phyloP scores from a whole-genome alignment of 1,140 invertebrate genomes.

The Eubasilissa regina region DNA sequence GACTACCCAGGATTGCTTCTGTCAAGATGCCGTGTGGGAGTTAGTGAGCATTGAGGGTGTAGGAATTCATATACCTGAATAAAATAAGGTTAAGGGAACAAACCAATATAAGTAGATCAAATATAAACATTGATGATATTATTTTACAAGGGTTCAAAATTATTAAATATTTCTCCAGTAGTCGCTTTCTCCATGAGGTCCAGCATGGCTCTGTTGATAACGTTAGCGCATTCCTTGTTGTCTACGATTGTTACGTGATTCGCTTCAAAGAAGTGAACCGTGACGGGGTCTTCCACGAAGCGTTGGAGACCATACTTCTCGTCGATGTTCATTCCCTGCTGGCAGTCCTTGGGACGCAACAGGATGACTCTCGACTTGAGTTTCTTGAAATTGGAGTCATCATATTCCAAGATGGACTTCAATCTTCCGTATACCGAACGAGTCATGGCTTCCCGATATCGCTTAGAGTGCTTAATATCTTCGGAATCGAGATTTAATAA shows the following conservation, averaged over 20 bases:
- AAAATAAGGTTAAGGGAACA: too few relatives aligned
- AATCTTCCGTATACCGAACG: constrained; percentile 73
- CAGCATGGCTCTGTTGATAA: constrained; percentile 72
- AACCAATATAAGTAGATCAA: too few relatives aligned
- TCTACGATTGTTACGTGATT: constrained; percentile 81
- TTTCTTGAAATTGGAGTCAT: constrained; percentile 64
- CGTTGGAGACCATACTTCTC: constrained; percentile 79
- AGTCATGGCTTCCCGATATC: constrained; percentile 70
- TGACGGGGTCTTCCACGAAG: constrained; percentile 69
- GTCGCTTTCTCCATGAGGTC: constrained; percentile 50
- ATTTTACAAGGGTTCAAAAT: too few relatives aligned
- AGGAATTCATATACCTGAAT: too few relatives aligned
- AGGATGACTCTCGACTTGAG: constrained; percentile 76
- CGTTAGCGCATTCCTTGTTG: constrained; percentile 74
- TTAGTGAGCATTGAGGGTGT: too few relatives aligned
- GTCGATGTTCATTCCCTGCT: constrained; percentile 68
- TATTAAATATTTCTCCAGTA: background rate
- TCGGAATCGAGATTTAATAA: constrained; percentile 63
- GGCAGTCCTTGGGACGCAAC: constrained; percentile 75
- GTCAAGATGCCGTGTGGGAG: too few relatives aligned
- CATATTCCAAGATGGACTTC: constrained; percentile 71
- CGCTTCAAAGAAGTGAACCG: constrained; percentile 76
- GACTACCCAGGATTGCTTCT: too few relatives aligned
- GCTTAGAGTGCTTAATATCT: constrained; percentile 66
- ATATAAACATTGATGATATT: too few relatives aligned